Conservation (phyloP, 2,888 invertebrate species). For the Morpho helenor region DNA sequence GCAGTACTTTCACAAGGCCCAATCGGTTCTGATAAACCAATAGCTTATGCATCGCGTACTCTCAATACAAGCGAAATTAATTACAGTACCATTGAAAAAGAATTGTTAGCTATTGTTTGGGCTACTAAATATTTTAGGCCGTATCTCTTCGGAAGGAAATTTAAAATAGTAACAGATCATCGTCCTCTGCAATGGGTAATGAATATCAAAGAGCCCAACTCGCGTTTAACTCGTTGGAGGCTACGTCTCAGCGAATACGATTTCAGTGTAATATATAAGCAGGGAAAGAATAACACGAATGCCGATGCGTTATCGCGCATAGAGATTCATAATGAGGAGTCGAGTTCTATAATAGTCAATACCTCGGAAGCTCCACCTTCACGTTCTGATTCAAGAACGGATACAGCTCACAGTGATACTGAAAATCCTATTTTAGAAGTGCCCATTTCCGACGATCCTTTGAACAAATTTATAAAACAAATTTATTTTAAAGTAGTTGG, state of each 20-base stretch:
- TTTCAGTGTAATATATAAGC: slow-evolving; percentile 18
- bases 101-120: slow-evolving; percentile 42
- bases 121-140: slow-evolving; percentile 23
- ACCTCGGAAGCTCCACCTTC: neutral
- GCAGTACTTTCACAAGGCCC: slow-evolving; percentile 31
- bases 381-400: slow-evolving; percentile 2
- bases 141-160: slow-evolving; percentile 24
- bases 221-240: slow-evolving; percentile 22
- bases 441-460: slow-evolving; percentile 16
- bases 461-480: slow-evolving; percentile 16
- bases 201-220: slow-evolving; percentile 41
- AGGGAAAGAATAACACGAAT: slow-evolving; percentile 21
- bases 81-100: slow-evolving; percentile 38
- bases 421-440: slow-evolving; percentile 14
- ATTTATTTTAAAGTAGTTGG: slow-evolving; percentile 13
- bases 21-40: slow-evolving; percentile 25
- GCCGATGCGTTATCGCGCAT: slow-evolving; percentile 19
- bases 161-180: slow-evolving; percentile 25
- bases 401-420: slow-evolving; percentile 7
- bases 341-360: neutral
- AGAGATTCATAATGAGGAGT: slow-evolving; percentile 16
- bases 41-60: slow-evolving; percentile 30
- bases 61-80: slow-evolving; percentile 25
- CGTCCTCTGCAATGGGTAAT: slow-evolving; percentile 29
- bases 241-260: slow-evolving; percentile 21